Percentiles rank a stretch among this genome's conserved stretches.
These are phyloP conservation scores for Myopa testacea DNA, from an alignment of 2,888 invertebrate genomes.

Conservation along the genomic window DNA sequence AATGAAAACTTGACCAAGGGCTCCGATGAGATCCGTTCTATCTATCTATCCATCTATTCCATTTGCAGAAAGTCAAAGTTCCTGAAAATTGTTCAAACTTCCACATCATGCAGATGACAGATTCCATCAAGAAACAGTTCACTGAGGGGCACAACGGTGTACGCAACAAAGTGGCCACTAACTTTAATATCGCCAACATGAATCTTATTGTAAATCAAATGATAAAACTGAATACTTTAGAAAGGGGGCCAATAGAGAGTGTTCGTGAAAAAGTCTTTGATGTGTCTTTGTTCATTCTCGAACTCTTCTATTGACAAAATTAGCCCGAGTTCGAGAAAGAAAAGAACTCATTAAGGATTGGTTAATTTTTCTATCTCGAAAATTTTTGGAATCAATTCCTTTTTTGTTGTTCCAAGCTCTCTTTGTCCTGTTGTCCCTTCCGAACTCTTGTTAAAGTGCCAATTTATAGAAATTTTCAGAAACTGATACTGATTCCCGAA, in stretches of 20 bases:
- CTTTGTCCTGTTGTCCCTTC: too few species aligned
- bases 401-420: too few species aligned
- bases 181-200: conserved; percentile 52
- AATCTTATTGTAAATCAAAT: conserved; percentile 50
- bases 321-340: too few species aligned
- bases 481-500: background rate
- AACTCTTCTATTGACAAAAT: too few species aligned
- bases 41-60: background rate
- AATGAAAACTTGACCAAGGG: background rate
- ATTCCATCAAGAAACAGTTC: conserved; percentile 29
- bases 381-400: background rate
- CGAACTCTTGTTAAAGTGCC: background rate
- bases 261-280: too few species aligned
- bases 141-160: conserved; percentile 53
- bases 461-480: background rate
- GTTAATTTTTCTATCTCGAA: background rate
- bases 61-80: background rate
- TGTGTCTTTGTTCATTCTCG: too few species aligned
- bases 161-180: conserved; percentile 46
- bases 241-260: background rate
- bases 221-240: conserved; percentile 46
- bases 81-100: background rate
- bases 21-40: background rate
- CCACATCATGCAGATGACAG: background rate
- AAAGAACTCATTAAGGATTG: background rate